phyloP scores from a whole-genome alignment of 2,797 vertebrate genomes.

The Apodemus agrarius region DNA sequence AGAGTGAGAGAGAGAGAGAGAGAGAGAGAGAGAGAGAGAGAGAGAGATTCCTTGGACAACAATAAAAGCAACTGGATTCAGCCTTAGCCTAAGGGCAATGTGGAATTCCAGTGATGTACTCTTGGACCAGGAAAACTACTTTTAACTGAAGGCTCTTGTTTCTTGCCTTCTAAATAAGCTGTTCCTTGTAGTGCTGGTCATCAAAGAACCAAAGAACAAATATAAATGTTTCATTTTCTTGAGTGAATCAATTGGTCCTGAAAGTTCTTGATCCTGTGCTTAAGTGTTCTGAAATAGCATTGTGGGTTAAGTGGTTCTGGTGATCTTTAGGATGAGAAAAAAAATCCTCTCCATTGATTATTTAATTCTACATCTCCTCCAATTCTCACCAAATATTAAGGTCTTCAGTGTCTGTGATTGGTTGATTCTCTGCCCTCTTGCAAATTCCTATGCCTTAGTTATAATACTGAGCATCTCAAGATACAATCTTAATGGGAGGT shows the following conservation, averaged over 20 bases:
- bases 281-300: neutral
- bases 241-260: neutral
- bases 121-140: neutral
- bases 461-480: neutral
- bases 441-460: neutral
- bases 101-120: neutral
- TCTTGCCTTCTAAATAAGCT: neutral
- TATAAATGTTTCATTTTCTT: neutral
- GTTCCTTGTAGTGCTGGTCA: neutral
- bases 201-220: neutral
- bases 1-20: no score
- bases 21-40: no score
- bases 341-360: neutral
- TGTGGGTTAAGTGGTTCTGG: neutral
- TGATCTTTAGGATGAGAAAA: neutral
- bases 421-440: no score
- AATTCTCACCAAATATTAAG: neutral
- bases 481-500: neutral
- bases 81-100: no score
- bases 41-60: neutral
- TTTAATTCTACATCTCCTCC: no score
- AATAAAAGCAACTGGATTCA: no score
- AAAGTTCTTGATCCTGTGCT: neutral
- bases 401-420: neutral
- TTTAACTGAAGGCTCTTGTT: neutral